Evolutionary conservation across 2,797 vertebrate genomes (phyloP), one percentile per base, ranked within the genome.

Genomic region (Sardinella longiceps): DNA sequence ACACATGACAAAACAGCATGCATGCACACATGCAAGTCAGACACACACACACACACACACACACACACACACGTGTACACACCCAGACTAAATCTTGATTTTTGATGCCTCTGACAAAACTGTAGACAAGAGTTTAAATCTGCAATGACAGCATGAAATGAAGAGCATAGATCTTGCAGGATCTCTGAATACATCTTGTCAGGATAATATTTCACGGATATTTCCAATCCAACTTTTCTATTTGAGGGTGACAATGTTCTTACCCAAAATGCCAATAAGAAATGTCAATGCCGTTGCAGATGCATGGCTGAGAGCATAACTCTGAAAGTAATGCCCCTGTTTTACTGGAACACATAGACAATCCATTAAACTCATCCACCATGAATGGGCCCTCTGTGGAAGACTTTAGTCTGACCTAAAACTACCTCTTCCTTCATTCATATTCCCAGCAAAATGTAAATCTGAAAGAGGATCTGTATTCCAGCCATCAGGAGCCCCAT

Each of bases 1-100:
- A 43, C 37, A 56, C 80, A 50, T 81, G 86, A 86, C 77, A 70
- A 60, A 82, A 56, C 28, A 81, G 25, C 23, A 53, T 20, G 50
- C 51, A 53, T 18, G 11, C 51, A 58, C 5, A 81, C 53, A 43
- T 50, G 50, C 33, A 50, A 14, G 33, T 18, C 60, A 53, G 66
- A 80, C 81, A 58, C 33, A 80, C 39, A 46, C 43, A 85, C 25
- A 82, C 82, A 86, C 12, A 37, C n/a, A 33, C 43, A 46, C 10
- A 28, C 46, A 39, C 28, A 5, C 30, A 70, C 25, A 28, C 25
- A 28, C 58, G 12, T 15, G 23, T n/a, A n/a, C 56, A 66, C 25
- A 66, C 2, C 12, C 25, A 70, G 15, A 70, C 63, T 53, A 60
- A 25, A 60, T 60, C 56, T n/a, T 77, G 70, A 77, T 77, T 43